Conservation (phyloP, 2,113 vertebrate species). For the Pteropus alecto region DNA sequence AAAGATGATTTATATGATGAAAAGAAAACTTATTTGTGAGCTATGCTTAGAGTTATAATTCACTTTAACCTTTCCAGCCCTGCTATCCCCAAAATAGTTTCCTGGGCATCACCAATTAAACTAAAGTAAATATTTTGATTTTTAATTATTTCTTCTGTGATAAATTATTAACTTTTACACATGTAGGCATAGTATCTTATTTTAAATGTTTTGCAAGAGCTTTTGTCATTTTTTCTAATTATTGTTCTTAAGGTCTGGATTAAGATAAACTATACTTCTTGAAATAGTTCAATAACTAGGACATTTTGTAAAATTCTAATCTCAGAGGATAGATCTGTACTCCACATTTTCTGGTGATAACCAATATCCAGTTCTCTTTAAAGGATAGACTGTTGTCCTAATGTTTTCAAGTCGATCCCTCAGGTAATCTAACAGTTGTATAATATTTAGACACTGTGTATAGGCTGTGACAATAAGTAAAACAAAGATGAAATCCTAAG, state of each 20-base stretch:
- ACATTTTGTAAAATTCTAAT: not conserved
- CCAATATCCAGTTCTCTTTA: not conserved
- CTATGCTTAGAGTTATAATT: not conserved
- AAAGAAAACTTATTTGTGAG: not conserved
- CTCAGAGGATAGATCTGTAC: not conserved
- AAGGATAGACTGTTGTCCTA: not conserved
- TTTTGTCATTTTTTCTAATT: not conserved
- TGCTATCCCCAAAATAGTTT: not conserved
- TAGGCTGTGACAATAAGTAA: not conserved
- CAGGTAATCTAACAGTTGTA: not conserved
- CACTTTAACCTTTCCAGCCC: not conserved
- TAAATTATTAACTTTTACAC: not conserved
- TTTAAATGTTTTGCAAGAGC: slow-evolving; percentile 27
- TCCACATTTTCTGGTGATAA: slow-evolving; percentile 1
- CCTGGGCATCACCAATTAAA: slow-evolving; percentile 10
- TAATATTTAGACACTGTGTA: not conserved
- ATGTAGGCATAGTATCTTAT: not conserved
- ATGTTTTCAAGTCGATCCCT: not conserved
- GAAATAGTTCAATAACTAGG: not conserved
- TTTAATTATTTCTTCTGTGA: not conserved
- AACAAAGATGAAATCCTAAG: slow-evolving; percentile 27
- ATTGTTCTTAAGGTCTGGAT: not conserved
- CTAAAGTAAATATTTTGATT: not conserved
- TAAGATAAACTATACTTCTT: not conserved
- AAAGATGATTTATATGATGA: not conserved